Percentiles rank a stretch among this genome's conserved stretches.
phyloP scores from a whole-genome alignment of 2,113 vertebrate species.

The Danionella cerebrum region DNA sequence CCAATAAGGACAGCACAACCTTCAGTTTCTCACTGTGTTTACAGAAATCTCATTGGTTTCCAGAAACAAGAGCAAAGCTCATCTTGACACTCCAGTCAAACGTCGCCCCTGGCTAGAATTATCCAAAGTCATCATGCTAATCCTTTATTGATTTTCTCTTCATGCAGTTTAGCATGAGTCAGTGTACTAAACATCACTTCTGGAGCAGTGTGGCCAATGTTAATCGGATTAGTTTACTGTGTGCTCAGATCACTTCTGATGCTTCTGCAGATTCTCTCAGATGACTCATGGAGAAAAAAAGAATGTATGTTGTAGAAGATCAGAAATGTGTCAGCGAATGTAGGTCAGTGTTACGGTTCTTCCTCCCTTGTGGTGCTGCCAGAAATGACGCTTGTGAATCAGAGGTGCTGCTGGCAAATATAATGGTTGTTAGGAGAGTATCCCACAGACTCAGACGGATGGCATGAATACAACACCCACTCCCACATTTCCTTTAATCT shows the following conservation, averaged over 20 bases:
- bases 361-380: neutral
- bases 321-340: conserved; percentile 13
- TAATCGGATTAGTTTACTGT: neutral
- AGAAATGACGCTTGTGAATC: neutral
- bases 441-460: neutral
- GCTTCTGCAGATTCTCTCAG: neutral
- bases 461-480: neutral
- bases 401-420: neutral
- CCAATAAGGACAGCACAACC: no score
- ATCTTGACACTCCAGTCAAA: no score
- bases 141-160: neutral
- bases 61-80: no score
- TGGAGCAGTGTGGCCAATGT: neutral
- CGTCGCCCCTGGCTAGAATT: neutral
- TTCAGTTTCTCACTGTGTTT: no score
- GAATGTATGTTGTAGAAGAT: neutral
- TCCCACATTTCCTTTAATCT: neutral
- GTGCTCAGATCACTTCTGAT: neutral
- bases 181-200: neutral
- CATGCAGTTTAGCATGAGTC: neutral
- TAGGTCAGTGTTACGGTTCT: conserved; percentile 21
- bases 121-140: neutral
- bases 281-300: conserved; percentile 3
- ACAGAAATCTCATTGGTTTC: no score
- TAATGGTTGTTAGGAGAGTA: neutral